Base-by-base conservation (phyloP, 1,140 invertebrate species). In the Macrotrachela quadricornifera region DNA sequence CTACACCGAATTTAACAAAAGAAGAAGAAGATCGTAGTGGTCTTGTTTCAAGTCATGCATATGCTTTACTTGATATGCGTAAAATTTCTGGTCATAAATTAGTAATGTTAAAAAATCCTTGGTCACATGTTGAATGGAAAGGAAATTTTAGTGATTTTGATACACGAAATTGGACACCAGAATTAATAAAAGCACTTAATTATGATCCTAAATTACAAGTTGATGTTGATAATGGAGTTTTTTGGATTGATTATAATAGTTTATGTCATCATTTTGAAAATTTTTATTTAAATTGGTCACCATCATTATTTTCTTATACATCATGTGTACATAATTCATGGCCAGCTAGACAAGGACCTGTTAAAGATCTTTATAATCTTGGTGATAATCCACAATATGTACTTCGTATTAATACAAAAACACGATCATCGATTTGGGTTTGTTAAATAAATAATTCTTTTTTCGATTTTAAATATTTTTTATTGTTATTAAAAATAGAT, bases 231-330 rank as follows among this genome's bases (percentile, higher is more conserved):
- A 92, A 95, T 71, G 90, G 88, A n/a, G 80, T 95, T 4, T 96
- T 96, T 70, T 96, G 88, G 88, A 95, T 96, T 57, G 90, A 96
- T 69, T 91, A 85, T 63, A 78, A 83, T 37, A 90, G 84, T 56
- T 76, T 94, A 56, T 75, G 80, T 48, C 77, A 78, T 15, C 94
- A 92, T 68, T 95, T 84, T 68, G 87, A 92, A 65, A 85, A 94
- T 0, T 86, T 91, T 63, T 94, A 92, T 68, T 74, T 95, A 55
- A 96, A 88, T 68, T 96, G 90, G 90, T 87, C 90, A 69, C 87
- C 86, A 37, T 77, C 77, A 58, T 67, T 94, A 30, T 96, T 96
- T 64, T 6, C 30, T n/a, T 50, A 17, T 54, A 36, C 41, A 43
- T 43, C 76, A 51, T 52, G 58, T 59, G 53, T 54, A 58, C 58